Conservation (phyloP, 2,797 vertebrate species). For the Acridotheres tristis region DNA sequence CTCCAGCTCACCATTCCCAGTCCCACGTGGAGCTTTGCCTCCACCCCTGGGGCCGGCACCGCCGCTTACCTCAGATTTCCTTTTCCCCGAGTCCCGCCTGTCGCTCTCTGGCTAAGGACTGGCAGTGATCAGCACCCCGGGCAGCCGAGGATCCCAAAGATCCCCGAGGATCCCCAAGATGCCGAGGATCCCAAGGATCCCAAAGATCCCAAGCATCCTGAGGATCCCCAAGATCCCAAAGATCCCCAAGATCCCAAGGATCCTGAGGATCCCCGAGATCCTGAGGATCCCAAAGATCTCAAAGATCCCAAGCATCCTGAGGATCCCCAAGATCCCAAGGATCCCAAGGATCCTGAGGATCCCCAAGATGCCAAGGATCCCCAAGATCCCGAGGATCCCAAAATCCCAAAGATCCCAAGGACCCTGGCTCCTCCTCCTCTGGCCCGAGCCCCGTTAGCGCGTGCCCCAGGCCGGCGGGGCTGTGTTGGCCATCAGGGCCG, state of each 20-base stretch:
- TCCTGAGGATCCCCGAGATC: too few species aligned
- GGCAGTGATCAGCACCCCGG: neutral
- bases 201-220: neutral
- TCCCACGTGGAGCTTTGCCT: neutral
- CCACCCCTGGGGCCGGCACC: neutral
- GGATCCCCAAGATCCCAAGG: neutral
- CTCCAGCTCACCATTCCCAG: neutral
- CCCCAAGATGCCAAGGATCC: rapidly evolving
- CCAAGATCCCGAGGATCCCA: rapidly evolving
- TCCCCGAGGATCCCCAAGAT: neutral
- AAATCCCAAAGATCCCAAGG: neutral
- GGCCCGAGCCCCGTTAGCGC: rapidly evolving
- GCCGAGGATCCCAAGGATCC: rapidly evolving
- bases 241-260: too few species aligned
- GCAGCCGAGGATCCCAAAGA: neutral
- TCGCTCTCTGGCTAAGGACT: neutral
- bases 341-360: rapidly evolving
- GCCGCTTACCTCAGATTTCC: neutral
- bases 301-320: neutral
- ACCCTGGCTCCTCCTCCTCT: neutral
- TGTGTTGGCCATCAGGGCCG: neutral
- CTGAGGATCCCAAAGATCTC: too few species aligned
- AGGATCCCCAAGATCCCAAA: too few species aligned
- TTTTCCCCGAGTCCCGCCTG: neutral
- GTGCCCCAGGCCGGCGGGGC: neutral